Evolutionary conservation across 2,797 vertebrate species (phyloP).

Genomic region (Poecilia wingei): DNA sequence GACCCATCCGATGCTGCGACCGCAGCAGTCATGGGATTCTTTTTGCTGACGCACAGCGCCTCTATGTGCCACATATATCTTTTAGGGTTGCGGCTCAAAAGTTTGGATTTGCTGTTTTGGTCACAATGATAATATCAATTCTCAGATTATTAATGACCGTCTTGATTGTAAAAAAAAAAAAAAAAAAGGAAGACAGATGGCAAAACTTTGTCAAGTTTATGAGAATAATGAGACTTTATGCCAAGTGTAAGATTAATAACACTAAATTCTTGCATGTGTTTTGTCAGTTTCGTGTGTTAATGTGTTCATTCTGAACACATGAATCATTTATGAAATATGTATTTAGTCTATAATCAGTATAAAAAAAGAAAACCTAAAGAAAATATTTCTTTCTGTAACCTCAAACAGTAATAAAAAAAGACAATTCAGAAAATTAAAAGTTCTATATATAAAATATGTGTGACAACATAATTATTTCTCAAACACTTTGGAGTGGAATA

Average conservation of each 20-base stretch:
- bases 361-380: neutral
- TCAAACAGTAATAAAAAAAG: neutral
- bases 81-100: neutral
- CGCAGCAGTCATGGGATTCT: neutral
- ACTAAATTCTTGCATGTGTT: neutral
- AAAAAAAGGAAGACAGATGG: neutral
- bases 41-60: neutral
- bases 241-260: neutral
- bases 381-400: conserved; percentile 15
- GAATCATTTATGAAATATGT: neutral
- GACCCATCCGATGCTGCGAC: neutral
- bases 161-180: neutral
- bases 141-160: neutral
- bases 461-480: conserved; percentile 25
- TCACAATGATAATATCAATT: neutral
- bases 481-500: conserved; percentile 40
- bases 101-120: neutral
- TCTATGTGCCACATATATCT: neutral
- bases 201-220: neutral
- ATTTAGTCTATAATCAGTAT: neutral
- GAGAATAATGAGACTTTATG: neutral
- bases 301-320: conserved; percentile 9
- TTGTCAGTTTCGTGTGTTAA: neutral
- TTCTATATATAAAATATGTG: neutral
- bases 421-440: neutral